phyloP scores from a whole-genome alignment of 1,140 invertebrate species.

The Drosophila kurseongensis region DNA sequence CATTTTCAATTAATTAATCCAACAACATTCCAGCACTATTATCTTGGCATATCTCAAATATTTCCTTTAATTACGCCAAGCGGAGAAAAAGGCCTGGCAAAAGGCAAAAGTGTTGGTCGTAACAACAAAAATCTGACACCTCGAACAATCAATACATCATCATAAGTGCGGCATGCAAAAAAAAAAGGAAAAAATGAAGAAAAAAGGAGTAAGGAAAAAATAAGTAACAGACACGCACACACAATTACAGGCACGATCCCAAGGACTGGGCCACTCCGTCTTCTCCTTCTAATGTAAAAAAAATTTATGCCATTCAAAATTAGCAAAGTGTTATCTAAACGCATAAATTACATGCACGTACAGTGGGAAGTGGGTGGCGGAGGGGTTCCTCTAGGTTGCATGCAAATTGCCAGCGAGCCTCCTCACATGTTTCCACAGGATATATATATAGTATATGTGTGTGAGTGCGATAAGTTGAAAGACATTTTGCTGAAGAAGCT shows the following conservation, averaged over 20 bases:
- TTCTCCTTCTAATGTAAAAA: slow-evolving; percentile 60
- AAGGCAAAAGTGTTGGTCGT: slow-evolving; percentile 18
- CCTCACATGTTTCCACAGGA: slow-evolving; percentile 27
- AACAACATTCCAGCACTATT: slow-evolving; percentile 82
- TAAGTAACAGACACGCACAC: slow-evolving; percentile 67
- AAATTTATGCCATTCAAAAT: slow-evolving; percentile 83
- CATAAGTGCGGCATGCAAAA: slow-evolving; percentile 75
- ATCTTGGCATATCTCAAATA: slow-evolving; percentile 82
- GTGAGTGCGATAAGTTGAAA: slow-evolving; percentile 73
- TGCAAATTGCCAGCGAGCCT: slow-evolving; percentile 69
- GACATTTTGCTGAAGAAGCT: slow-evolving; percentile 80
- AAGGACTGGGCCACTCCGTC: slow-evolving; percentile 40
- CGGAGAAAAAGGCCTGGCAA: slow-evolving; percentile 10
- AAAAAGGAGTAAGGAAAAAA: slow-evolving; percentile 36
- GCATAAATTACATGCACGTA: slow-evolving; percentile 83
- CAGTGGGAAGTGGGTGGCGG: slow-evolving; percentile 47
- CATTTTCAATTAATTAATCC: slow-evolving; percentile 84
- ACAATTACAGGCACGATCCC: slow-evolving; percentile 71
- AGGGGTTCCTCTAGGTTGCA: slow-evolving; percentile 41
- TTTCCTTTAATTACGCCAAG: slow-evolving; percentile 80
- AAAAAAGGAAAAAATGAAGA: slow-evolving; percentile 11
- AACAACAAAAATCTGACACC: slow-evolving; percentile 79
- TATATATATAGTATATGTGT: slow-evolving; percentile 13
- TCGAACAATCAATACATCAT: slow-evolving; percentile 82
- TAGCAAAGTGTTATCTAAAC: slow-evolving; percentile 83